Evolutionary conservation across 2,888 invertebrate genomes (phyloP).

Genomic region (Iphiclides podalirius): DNA sequence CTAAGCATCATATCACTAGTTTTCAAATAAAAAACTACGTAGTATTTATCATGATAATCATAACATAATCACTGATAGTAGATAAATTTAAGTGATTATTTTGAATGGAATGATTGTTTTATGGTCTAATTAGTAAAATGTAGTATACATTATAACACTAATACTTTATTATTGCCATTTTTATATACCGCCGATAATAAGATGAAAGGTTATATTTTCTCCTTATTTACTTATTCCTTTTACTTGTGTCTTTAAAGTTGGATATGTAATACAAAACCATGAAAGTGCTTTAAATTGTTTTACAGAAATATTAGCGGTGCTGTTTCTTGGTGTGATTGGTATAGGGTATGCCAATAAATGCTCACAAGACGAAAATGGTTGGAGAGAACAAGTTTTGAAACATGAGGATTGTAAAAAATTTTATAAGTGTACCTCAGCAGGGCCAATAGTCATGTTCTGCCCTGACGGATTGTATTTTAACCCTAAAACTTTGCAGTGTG

Average conservation of each 20-base stretch:
- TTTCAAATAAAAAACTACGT: conserved; percentile 7
- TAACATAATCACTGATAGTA: conserved; percentile 16
- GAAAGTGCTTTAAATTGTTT: background rate
- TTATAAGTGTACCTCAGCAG: conserved; percentile 83
- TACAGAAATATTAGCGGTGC: conserved; percentile 23
- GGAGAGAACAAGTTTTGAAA: conserved; percentile 69
- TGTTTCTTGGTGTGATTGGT: conserved; percentile 34
- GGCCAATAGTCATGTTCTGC: conserved; percentile 79
- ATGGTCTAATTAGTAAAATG: background rate
- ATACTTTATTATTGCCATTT: background rate
- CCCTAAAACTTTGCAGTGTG: conserved; percentile 76
- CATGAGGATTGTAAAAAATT: conserved; percentile 81
- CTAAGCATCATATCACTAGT: background rate
- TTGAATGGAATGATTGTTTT: conserved; percentile 4
- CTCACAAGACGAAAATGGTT: conserved; percentile 52
- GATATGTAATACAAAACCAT: background rate
- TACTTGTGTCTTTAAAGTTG: background rate
- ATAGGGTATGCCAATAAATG: conserved; percentile 40
- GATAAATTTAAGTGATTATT: conserved; percentile 12
- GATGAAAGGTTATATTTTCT: conserved; percentile 6
- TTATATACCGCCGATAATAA: background rate
- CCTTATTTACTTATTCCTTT: background rate
- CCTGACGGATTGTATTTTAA: conserved; percentile 80
- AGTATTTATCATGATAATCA: conserved; percentile 14
- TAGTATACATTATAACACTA: background rate